These are phyloP conservation scores for Columba guinea DNA, from an alignment of 2,797 vertebrate genomes.

Conservation along the genomic window DNA sequence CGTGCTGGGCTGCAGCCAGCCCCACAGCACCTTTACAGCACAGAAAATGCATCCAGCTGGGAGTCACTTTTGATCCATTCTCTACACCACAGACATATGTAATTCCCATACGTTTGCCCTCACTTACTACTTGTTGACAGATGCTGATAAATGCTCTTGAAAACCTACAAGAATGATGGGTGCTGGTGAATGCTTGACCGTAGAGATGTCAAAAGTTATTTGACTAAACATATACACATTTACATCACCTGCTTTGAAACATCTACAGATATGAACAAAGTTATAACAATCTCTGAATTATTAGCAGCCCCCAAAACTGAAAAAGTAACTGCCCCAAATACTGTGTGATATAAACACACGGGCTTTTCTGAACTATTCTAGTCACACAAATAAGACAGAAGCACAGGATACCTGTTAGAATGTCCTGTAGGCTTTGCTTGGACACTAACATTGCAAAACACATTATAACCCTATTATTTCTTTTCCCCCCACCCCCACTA, in stretches of 20 bases:
- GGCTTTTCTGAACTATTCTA: background rate
- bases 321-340: background rate
- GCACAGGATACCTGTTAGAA: background rate
- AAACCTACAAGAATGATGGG: background rate
- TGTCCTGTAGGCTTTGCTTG: background rate
- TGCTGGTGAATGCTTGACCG: background rate
- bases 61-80: background rate
- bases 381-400: background rate
- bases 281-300: background rate
- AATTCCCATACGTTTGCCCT: constrained; percentile 25
- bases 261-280: background rate
- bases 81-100: background rate
- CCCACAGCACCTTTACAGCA: background rate
- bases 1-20: background rate
- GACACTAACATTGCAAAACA: background rate
- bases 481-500: background rate
- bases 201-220: background rate
- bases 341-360: background rate
- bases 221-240: background rate
- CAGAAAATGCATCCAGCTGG: background rate
- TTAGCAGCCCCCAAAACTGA: background rate
- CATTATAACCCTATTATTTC: background rate
- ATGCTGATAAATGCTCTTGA: constrained; percentile 7
- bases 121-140: constrained; percentile 59
- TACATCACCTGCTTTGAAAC: background rate